These are phyloP conservation scores for Mus musculus DNA, from an alignment of 2,113 vertebrate species.

Conservation along the genomic window GRCm39 chr8:87902001-87902500, in stretches of 20 bases:
- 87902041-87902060: background rate
- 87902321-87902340: background rate
- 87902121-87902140: background rate
- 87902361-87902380: background rate
- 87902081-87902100: background rate
- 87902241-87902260: background rate
- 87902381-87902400: background rate
- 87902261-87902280: background rate
- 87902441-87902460: background rate
- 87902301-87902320: background rate
- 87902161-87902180: too few species aligned
- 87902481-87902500: background rate
- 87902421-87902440: rapidly evolving
- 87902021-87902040: background rate
- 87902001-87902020: background rate
- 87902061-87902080: background rate
- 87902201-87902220: background rate
- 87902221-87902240: background rate
- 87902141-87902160: too few species aligned
- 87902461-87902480: background rate
- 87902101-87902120: background rate
- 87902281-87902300: background rate
- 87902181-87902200: background rate
- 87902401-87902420: background rate
- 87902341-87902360: background rate